Conservation (phyloP, 2,888 invertebrate species). For the Tribolium freemani region DNA sequence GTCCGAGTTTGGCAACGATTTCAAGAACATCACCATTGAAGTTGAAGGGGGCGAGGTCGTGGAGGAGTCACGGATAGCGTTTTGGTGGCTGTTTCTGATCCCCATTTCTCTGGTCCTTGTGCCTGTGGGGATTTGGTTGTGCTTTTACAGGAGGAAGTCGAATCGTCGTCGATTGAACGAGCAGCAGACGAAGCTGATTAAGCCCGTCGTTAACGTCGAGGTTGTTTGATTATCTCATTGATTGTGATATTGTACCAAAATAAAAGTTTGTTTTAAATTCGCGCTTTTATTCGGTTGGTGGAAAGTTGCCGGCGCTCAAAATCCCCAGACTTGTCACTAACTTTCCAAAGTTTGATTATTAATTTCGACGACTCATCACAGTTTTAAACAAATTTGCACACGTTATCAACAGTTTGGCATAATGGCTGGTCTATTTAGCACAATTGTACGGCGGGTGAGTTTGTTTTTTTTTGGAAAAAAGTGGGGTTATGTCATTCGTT, state of each 20-base stretch:
- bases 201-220: slow-evolving; percentile 43
- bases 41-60: slow-evolving; percentile 51
- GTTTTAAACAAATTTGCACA: background rate
- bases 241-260: background rate
- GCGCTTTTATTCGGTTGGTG: background rate
- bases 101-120: slow-evolving; percentile 60
- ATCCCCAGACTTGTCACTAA: background rate
- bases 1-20: slow-evolving; percentile 60
- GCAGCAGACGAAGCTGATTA: slow-evolving; percentile 52
- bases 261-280: background rate
- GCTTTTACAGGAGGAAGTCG: slow-evolving; percentile 59
- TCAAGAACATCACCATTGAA: slow-evolving; percentile 58
- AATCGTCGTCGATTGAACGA: slow-evolving; percentile 45
- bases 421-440: slow-evolving; percentile 46
- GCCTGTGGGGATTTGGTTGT: slow-evolving; percentile 62
- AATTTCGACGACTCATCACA: background rate
- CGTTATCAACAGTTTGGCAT: background rate
- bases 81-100: slow-evolving; percentile 62
- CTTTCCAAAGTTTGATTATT: background rate
- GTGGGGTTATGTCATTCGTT: slow-evolving; percentile 30
- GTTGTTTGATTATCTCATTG: slow-evolving; percentile 9
- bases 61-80: slow-evolving; percentile 45
- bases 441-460: slow-evolving; percentile 50
- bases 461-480: background rate
- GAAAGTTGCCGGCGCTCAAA: background rate